Conservation (phyloP, 2,888 invertebrate species). For the Nemotelus pantherinus region DNA sequence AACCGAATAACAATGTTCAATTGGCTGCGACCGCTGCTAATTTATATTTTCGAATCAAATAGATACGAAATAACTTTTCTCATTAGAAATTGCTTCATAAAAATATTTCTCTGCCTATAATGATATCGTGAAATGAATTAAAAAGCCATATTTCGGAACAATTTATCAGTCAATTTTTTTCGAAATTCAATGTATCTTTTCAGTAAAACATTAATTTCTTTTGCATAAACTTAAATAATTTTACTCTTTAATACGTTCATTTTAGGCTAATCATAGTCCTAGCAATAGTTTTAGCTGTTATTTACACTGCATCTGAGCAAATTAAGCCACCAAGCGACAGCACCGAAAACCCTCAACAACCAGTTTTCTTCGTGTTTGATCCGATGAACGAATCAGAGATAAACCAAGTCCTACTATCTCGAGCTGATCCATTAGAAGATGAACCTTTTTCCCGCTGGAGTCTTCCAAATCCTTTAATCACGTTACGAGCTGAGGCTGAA, state of each 20-base stretch:
- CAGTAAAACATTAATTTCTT: too few relatives aligned
- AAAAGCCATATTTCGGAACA: too few relatives aligned
- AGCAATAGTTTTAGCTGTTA: conserved; percentile 52
- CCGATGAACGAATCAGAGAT: conserved; percentile 48
- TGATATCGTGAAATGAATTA: too few relatives aligned
- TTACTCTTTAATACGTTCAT: background rate
- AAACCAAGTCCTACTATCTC: background rate
- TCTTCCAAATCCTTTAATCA: conserved; percentile 54
- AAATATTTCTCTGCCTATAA: too few relatives aligned
- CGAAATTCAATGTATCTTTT: too few relatives aligned
- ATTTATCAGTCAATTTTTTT: too few relatives aligned
- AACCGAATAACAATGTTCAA: too few relatives aligned
- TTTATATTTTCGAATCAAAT: too few relatives aligned
- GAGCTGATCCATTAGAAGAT: conserved; percentile 50
- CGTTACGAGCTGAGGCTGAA: conserved; percentile 67
- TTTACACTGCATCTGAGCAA: conserved; percentile 47
- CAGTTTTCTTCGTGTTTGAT: background rate
- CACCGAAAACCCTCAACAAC: background rate
- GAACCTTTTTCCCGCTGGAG: conserved; percentile 49
- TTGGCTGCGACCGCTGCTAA: too few relatives aligned
- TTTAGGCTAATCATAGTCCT: conserved; percentile 52
- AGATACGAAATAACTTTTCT: too few relatives aligned
- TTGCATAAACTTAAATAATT: too few relatives aligned
- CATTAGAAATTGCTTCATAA: too few relatives aligned
- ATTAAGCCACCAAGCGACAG: background rate